Evolutionary conservation across 2,113 vertebrate species (phyloP).

Genomic region (Oncorhynchus nerka): DNA sequence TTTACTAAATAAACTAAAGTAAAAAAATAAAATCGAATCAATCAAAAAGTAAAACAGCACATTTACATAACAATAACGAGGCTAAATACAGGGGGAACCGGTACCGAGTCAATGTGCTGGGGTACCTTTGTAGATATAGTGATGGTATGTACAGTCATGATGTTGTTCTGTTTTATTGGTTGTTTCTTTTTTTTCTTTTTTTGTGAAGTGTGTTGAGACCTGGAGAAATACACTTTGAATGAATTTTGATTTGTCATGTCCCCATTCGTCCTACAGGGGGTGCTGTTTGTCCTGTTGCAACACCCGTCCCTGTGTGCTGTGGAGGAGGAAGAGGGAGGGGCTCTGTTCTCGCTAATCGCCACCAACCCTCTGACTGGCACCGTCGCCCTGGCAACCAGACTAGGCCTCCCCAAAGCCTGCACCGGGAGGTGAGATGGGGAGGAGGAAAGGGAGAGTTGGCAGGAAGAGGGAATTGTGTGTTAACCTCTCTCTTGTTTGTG

Average conservation of each 20-base stretch:
- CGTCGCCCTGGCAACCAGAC: constrained; percentile 19
- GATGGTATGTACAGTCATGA: not conserved
- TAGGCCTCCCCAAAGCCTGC: constrained; percentile 54
- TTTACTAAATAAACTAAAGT: too few species aligned
- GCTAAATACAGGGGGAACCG: too few species aligned
- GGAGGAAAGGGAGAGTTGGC: not conserved
- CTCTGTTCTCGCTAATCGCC: constrained; percentile 56
- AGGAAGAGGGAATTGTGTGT: not conserved
- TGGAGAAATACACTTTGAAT: not conserved
- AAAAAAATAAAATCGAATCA: too few species aligned
- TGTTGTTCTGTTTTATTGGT: not conserved
- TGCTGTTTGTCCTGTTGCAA: constrained; percentile 64
- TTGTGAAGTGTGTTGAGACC: not conserved
- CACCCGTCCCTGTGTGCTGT: constrained; percentile 44
- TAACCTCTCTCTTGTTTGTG: not conserved
- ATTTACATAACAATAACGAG: too few species aligned
- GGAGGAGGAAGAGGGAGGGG: constrained; percentile 14
- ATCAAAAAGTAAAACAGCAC: too few species aligned
- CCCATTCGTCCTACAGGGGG: constrained; percentile 44
- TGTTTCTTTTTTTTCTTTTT: not conserved
- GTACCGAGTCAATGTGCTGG: too few species aligned
- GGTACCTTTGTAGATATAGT: too few species aligned
- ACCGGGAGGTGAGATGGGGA: constrained; percentile 55
- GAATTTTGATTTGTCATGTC: not conserved
- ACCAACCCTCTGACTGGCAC: constrained; percentile 58